These are phyloP conservation scores for Chamaea fasciata DNA, from an alignment of 2,113 vertebrate genomes.

Conservation along the genomic window DNA sequence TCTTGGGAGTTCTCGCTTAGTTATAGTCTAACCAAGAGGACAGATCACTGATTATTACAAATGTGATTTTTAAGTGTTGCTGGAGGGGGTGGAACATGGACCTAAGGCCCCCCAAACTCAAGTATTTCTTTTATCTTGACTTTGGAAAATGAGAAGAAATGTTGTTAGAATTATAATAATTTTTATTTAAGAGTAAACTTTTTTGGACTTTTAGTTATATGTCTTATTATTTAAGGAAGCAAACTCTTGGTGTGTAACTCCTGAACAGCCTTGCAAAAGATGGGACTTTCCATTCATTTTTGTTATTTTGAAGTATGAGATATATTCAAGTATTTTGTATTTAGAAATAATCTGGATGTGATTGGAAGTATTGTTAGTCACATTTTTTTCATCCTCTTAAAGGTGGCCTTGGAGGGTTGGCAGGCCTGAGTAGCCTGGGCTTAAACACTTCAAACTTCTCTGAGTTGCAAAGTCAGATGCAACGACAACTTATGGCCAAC, in stretches of 20 bases:
- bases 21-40: background rate
- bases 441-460: constrained; percentile 80
- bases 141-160: background rate
- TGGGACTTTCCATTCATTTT: background rate
- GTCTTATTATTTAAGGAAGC: background rate
- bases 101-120: background rate
- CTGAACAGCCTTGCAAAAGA: background rate
- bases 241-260: background rate
- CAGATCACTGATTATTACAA: background rate
- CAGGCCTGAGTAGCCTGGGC: constrained; percentile 78
- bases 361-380: background rate
- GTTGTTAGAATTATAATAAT: background rate
- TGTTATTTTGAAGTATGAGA: background rate
- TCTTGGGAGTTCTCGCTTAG: background rate
- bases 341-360: background rate
- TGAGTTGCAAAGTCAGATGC: constrained; percentile 84
- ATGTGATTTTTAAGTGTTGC: background rate
- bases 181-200: background rate
- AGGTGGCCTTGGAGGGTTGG: constrained; percentile 80
- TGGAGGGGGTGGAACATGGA: rapidly evolving
- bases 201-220: background rate
- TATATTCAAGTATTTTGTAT: background rate
- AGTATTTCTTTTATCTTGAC: background rate
- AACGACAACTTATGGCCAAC: constrained; percentile 82
- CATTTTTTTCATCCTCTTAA: background rate